These are phyloP conservation scores for Ichneumoninae sp. DNA, from an alignment of 2,888 invertebrate genomes.

Conservation along the genomic window DNA sequence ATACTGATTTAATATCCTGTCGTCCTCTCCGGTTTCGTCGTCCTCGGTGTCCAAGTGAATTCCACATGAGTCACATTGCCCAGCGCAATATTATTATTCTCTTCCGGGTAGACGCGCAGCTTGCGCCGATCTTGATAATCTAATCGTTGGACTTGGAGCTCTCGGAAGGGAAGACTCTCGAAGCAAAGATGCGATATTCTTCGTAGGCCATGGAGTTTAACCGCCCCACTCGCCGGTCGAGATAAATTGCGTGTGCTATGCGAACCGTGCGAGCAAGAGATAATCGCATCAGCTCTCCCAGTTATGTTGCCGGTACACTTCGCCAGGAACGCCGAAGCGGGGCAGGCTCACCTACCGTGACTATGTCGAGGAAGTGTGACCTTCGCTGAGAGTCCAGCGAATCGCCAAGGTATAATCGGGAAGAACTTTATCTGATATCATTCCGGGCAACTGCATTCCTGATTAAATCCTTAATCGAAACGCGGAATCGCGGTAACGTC, in stretches of 20 bases:
- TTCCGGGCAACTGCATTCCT: constrained; percentile 19
- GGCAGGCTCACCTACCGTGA: constrained; percentile 38
- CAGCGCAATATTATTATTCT: constrained; percentile 13
- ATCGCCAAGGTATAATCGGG: neutral
- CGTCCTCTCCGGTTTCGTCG: neutral
- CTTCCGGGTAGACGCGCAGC: constrained; percentile 27
- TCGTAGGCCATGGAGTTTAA: constrained; percentile 16
- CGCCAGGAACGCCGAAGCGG: constrained; percentile 4
- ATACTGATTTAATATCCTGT: neutral
- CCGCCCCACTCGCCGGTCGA: constrained; percentile 41
- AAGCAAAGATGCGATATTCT: constrained; percentile 37
- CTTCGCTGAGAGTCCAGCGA: constrained; percentile 12
- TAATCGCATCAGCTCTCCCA: constrained; percentile 49
- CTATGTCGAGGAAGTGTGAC: constrained; percentile 29
- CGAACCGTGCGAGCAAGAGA: constrained; percentile 49
- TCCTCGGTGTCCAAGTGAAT: neutral
- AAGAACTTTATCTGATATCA: constrained; percentile 30
- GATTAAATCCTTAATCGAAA: constrained; percentile 33
- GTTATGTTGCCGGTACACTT: constrained; percentile 27
- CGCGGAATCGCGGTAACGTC: constrained; percentile 10
- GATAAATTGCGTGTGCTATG: constrained; percentile 50
- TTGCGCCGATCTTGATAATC: constrained; percentile 37
- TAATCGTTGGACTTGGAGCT: constrained; percentile 27
- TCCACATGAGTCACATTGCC: constrained; percentile 12
- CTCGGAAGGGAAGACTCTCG: constrained; percentile 16